Base-by-base conservation (phyloP, 2,888 invertebrate species). In the Ethmia dodecea region DNA sequence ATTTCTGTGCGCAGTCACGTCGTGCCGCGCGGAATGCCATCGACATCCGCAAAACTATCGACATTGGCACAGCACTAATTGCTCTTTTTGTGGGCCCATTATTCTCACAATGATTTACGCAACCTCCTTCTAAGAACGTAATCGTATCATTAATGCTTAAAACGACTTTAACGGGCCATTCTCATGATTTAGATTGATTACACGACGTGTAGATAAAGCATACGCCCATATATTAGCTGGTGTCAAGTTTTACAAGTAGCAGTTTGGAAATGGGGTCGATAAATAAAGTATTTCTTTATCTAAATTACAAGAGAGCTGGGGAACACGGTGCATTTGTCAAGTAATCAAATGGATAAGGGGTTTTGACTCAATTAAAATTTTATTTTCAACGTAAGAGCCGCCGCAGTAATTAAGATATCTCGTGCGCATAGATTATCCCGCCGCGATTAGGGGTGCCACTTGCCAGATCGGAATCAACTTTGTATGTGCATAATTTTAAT, bases 1-100 rank as follows among this genome's bases (percentile, higher is more conserved):
- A 70, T 75, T 76, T 67, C 70, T 69, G 60, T 69, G 69, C 69
- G 73, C 71, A 76, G 77, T 74, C 79, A 76, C 79, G 78, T 78
- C 65, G 67, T 52, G 61, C 61, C 62, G 65, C 50, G 56, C 61
- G 75, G 76, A 73, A 78, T 75, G 66, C 64, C 79, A 81, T 83
- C 81, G 81, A 83, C 81, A 78, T 80, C 73, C 78, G 77, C 72
- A 72, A 72, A 79, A 78, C 80, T 78, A 80, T 81, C 79, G 78
- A 80, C 76, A 64, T 54, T 56, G 60, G 74, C 67, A 63, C 83
- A 78, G 65, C 83, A 77, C 83, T 84, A 84, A 80, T 80, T 80
- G 78, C 70, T 71, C 71, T 78, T 79, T 84, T 83, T 71, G 64
- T 63, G 54, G 42, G 44, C 44, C 57, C 65, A 61, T 70, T 74